Base-by-base conservation (phyloP, 2,888 invertebrate species). In the Synanthedon myopaeformis region DNA sequence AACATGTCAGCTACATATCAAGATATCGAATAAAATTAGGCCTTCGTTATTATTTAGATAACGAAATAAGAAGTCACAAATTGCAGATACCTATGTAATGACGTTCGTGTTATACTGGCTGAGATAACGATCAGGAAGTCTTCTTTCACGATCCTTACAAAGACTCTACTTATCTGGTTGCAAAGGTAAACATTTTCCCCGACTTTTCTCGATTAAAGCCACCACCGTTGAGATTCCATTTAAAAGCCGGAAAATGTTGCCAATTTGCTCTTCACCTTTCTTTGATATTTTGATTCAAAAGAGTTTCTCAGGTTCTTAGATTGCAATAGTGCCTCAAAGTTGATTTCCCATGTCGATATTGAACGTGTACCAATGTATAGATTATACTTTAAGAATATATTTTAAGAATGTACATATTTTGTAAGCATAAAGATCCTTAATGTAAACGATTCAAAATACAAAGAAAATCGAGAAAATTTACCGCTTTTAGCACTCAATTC, bases 161-260 rank as follows among this genome's bases (percentile, higher is more conserved):
- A 63, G 54, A 54, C 51, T 51, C 54, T 51, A 53, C 57, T 59
- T 58, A 59, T 58, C 58, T 52, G 50, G 53, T 41, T 51, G 55
- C 49, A 58, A 65, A 64, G 67, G 64, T 65, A 67, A 71, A 68
- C 69, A 67, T 70, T 72, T 68, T 67, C 14, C 35, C 45, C 13
- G 53, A 41, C 41, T 50, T 42, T 48, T 45, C 52, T 17, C 53
- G 35, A 53, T 51, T 55, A 53, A 51, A 49, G 51, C 53, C 55
- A 51, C 48, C 42, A 5, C 52, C 19, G 41, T 60, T 58, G 58
- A 64, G 67, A 72, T 69, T 70, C 66, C 66, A 28, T 17, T 70
- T 71, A 72, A 75, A 73, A 75, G 76, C 72, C 74, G 76, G 75
- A 75, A 79, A 79, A 76, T 77, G 76, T 75, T 71, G 70, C 70